phyloP scores from a whole-genome alignment of 2,888 invertebrate genomes.

The Patella ulyssiponensis region DNA sequence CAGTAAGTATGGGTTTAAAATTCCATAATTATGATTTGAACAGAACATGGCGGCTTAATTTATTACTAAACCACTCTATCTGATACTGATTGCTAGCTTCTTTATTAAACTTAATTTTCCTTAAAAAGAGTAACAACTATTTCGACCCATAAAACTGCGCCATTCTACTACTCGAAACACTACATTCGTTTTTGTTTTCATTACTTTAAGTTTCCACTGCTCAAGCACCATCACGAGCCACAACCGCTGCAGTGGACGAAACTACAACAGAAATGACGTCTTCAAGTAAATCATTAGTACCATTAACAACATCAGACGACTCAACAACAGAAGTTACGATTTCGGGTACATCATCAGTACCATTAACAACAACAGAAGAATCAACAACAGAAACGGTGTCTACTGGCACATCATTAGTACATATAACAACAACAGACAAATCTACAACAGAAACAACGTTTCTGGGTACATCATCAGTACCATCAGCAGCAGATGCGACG shows the following conservation, averaged over 20 bases:
- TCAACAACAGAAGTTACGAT: no score
- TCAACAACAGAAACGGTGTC: not conserved
- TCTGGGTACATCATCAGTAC: not conserved
- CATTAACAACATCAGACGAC: not conserved
- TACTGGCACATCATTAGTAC: not conserved
- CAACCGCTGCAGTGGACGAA: not conserved
- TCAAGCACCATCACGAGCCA: not conserved
- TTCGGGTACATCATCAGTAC: not conserved
- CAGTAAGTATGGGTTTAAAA: no score
- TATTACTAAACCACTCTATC: no score
- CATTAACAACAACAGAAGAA: not conserved
- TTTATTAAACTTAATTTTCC: no score
- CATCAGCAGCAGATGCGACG: not conserved
- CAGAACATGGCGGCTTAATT: no score
- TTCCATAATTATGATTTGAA: no score
- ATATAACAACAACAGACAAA: not conserved
- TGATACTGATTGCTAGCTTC: no score
- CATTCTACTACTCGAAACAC: no score
- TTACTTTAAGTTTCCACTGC: not conserved
- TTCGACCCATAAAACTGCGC: no score
- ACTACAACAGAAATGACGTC: not conserved
- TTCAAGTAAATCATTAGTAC: not conserved
- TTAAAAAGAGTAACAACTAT: no score
- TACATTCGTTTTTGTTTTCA: no score
- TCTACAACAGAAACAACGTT: not conserved